Percentiles rank a stretch among this genome's conserved stretches.
phyloP scores from a whole-genome alignment of 2,797 vertebrate species.

The Sebastiscus albofasciatus region DNA sequence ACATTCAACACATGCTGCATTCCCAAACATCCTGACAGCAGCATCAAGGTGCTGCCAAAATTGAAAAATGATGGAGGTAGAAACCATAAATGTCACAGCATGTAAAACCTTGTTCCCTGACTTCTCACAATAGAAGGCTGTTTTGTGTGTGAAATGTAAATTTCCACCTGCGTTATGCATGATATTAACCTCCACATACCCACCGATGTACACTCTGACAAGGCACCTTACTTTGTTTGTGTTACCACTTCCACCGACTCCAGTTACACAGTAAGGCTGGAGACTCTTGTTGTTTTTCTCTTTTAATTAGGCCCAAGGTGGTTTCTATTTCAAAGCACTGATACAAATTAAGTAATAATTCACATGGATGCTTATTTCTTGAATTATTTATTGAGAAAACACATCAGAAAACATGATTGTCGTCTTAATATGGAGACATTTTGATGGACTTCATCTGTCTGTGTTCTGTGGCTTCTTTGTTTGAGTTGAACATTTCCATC shows the following conservation, averaged over 20 bases:
- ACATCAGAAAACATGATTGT: neutral
- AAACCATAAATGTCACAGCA: conserved; percentile 58
- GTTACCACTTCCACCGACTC: conserved; percentile 19
- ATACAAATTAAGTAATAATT: neutral
- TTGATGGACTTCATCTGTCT: neutral
- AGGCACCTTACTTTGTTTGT: conserved; percentile 18
- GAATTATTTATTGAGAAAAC: neutral
- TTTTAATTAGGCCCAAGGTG: conserved; percentile 14
- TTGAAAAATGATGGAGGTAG: conserved; percentile 58
- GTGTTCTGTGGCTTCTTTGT: neutral
- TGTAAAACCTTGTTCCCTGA: conserved; percentile 35
- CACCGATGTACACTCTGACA: conserved; percentile 19
- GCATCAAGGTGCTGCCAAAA: conserved; percentile 57
- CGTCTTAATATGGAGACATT: neutral
- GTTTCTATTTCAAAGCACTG: neutral
- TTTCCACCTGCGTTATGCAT: conserved; percentile 44
- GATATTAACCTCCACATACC: conserved; percentile 56
- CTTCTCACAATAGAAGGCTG: conserved; percentile 24
- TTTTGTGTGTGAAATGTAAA: conserved; percentile 59
- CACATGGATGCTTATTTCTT: neutral
- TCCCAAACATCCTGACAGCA: conserved; percentile 56
- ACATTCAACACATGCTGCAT: conserved; percentile 59
- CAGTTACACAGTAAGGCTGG: neutral
- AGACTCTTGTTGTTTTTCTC: conserved; percentile 1
- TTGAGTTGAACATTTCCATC: neutral